Percentiles rank a stretch among this genome's conserved stretches.
Evolutionary conservation across 2,113 vertebrate genomes (phyloP).

Genomic region (Gymnogyps californianus): DNA sequence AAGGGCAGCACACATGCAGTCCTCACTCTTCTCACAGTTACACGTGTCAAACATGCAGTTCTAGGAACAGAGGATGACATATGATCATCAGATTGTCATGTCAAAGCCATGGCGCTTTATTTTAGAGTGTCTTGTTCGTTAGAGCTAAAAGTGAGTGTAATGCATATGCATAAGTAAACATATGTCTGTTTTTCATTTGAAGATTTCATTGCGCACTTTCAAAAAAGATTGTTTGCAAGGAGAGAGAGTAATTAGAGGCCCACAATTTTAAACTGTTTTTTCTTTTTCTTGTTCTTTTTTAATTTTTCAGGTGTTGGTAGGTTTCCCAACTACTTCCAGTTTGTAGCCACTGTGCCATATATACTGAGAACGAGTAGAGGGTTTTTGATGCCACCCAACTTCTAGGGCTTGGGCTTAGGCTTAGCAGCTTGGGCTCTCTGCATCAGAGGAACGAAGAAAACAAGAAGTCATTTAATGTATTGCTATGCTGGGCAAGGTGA

Average conservation of each 20-base stretch:
- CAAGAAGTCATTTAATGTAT: neutral
- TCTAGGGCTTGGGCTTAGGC: neutral
- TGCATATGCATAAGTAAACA: neutral
- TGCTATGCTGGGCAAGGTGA: neutral
- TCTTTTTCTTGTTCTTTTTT: neutral
- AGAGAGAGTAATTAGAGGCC: neutral
- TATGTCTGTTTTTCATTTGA: neutral
- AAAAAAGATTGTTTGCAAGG: neutral
- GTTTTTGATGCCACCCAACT: neutral
- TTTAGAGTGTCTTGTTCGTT: neutral
- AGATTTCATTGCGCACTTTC: neutral
- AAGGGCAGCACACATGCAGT: conserved; percentile 86
- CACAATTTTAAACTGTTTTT: neutral
- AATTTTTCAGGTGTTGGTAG: neutral
- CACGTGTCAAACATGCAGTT: conserved; percentile 92
- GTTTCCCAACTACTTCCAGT: neutral
- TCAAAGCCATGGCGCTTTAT: neutral
- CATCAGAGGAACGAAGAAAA: neutral
- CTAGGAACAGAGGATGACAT: conserved; percentile 64
- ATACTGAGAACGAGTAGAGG: neutral
- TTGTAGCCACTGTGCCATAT: neutral
- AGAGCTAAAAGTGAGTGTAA: neutral
- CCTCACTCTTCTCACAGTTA: conserved; percentile 87
- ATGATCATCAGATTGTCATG: neutral
- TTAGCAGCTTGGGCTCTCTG: neutral